Conservation (phyloP, 2,888 invertebrate species). For the Diloba caeruleocephala region DNA sequence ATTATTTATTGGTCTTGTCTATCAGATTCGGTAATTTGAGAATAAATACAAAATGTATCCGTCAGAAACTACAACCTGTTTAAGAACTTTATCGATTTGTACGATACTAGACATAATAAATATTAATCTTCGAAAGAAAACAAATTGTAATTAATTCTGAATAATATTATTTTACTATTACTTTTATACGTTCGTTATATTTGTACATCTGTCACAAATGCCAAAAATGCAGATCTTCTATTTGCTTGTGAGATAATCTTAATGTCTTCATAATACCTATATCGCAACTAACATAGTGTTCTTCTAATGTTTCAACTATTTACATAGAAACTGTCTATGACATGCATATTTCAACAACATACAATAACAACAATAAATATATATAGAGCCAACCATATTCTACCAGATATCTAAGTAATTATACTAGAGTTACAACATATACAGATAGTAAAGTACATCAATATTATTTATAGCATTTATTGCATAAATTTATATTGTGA, state of each 20-base stretch:
- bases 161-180: conserved; percentile 45
- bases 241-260: conserved; percentile 37
- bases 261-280: conserved; percentile 30
- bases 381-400: conserved; percentile 71
- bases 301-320: conserved; percentile 66
- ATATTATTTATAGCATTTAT: conserved; percentile 64
- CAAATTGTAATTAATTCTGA: conserved; percentile 16
- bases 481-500: conserved; percentile 67
- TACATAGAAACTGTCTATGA: conserved; percentile 79
- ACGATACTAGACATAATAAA: not conserved
- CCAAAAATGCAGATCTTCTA: conserved; percentile 72
- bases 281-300: conserved; percentile 47
- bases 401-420: conserved; percentile 62
- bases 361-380: conserved; percentile 72
- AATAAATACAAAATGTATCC: too few species aligned
- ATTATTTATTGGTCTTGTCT: too few species aligned
- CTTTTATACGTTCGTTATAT: conserved; percentile 64
- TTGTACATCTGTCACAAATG: conserved; percentile 78
- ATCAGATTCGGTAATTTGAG: too few species aligned
- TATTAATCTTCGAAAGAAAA: conserved; percentile 20
- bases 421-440: conserved; percentile 80
- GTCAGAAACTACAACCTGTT: conserved; percentile 9
- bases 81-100: too few species aligned
- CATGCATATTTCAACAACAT: conserved; percentile 79
- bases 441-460: conserved; percentile 74